A percentile compares a stretch with the other conserved stretches of the same genome.
Conservation (phyloP, 1,140 invertebrate genomes). For the Aphis craccivora region DNA sequence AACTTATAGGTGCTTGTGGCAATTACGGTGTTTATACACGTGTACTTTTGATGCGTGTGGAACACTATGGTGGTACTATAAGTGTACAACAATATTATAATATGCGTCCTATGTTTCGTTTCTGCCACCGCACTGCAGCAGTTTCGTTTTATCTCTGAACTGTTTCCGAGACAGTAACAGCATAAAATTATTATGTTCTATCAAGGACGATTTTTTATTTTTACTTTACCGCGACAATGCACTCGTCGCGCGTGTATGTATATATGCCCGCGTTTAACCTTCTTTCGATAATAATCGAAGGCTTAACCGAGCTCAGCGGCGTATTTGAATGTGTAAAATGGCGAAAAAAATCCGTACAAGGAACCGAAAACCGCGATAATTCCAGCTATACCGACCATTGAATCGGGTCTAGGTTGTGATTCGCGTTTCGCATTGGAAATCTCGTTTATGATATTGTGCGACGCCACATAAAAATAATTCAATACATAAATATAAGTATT, state of each 20-base stretch:
- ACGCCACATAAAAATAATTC: background rate
- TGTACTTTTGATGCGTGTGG: background rate
- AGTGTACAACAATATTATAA: background rate
- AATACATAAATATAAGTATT: background rate
- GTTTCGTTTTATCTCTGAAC: background rate
- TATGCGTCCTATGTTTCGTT: background rate
- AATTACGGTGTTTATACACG: background rate
- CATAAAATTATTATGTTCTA: background rate
- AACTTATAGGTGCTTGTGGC: too few species aligned
- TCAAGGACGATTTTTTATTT: background rate
- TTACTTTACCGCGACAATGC: background rate
- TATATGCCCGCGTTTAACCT: slow-evolving; percentile 17
- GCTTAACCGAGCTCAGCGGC: background rate
- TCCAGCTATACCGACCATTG: background rate
- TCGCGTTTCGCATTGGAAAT: background rate
- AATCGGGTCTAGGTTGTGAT: slow-evolving; percentile 23
- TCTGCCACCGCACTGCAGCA: background rate
- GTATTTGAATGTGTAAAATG: background rate
- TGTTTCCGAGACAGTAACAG: background rate
- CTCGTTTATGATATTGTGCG: background rate
- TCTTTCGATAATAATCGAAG: slow-evolving; percentile 29
- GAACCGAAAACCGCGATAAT: slow-evolving; percentile 9
- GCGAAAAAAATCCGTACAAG: slow-evolving; percentile 9
- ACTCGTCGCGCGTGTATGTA: background rate
- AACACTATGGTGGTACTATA: background rate